Evolutionary conservation across 2,797 vertebrate species (phyloP).

Genomic region (Florisuga fusca): DNA sequence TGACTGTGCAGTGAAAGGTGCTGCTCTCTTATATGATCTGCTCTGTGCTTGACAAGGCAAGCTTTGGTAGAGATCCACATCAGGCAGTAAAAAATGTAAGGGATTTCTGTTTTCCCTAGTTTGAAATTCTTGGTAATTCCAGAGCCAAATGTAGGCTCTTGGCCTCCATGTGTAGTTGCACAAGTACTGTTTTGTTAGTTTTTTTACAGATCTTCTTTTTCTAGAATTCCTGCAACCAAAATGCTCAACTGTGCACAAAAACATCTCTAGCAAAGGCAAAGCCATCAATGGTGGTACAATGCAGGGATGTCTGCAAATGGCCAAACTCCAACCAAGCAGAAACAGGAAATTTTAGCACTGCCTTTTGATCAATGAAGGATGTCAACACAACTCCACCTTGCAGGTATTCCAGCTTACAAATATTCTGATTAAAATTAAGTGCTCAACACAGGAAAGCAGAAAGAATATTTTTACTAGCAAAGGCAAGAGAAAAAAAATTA

Average conservation of each 20-base stretch:
- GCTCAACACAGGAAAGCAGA: background rate
- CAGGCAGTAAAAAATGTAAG: background rate
- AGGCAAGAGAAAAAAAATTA: background rate
- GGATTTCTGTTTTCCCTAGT: background rate
- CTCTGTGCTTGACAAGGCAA: background rate
- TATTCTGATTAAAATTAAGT: background rate
- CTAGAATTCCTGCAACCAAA: background rate
- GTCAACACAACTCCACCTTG: background rate
- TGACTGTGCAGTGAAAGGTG: rapidly evolving
- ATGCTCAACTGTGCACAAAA: background rate
- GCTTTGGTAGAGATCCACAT: background rate
- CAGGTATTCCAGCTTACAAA: background rate
- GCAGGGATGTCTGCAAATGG: background rate
- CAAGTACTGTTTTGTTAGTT: background rate
- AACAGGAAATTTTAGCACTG: background rate
- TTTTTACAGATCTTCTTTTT: background rate
- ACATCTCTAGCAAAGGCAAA: background rate
- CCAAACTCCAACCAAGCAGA: background rate
- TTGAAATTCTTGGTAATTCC: background rate
- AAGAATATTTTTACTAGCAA: background rate
- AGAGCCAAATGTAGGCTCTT: background rate
- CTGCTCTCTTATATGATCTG: background rate
- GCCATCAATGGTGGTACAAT: background rate
- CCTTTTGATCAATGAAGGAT: background rate
- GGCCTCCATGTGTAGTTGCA: background rate